Percentiles rank a stretch among this genome's conserved stretches.
These are phyloP conservation scores for Aspiorhynchus laticeps DNA, from an alignment of 2,113 vertebrate species.

Conservation along the genomic window DNA sequence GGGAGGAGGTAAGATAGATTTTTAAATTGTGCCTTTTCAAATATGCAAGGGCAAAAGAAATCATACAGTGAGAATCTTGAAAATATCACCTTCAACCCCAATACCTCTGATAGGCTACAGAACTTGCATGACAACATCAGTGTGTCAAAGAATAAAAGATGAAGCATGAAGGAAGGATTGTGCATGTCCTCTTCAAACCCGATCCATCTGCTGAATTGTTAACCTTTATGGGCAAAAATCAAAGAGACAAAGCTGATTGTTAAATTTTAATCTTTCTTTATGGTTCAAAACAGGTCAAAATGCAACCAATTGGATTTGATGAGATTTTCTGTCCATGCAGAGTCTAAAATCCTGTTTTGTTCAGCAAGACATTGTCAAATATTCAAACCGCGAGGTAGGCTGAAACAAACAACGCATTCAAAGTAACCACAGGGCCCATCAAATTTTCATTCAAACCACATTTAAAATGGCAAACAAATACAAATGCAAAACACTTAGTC, in stretches of 20 bases:
- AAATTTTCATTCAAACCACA: not conserved
- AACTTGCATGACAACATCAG: not conserved
- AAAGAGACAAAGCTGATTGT: not conserved
- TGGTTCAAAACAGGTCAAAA: slow-evolving; percentile 23
- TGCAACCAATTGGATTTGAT: not conserved
- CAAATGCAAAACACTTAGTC: not conserved
- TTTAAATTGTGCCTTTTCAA: not conserved
- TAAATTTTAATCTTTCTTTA: not conserved
- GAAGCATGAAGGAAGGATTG: not conserved
- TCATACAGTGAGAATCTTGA: not conserved
- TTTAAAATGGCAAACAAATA: not conserved
- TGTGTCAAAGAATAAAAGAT: not conserved
- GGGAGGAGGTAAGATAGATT: not conserved
- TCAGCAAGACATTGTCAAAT: not conserved
- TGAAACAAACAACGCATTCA: not conserved
- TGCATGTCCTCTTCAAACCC: not conserved
- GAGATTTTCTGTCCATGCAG: not conserved
- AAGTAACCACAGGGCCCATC: not conserved
- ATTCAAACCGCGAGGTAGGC: not conserved
- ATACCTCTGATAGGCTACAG: not conserved
- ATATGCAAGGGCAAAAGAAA: not conserved
- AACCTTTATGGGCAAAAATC: not conserved
- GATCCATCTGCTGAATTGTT: not conserved
- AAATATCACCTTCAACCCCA: slow-evolving; percentile 14
- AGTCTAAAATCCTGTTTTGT: slow-evolving; percentile 7